A percentile compares a stretch with the other conserved stretches of the same genome.
Conservation (phyloP, 2,888 invertebrate species). For the Limnephilus auricula region DNA sequence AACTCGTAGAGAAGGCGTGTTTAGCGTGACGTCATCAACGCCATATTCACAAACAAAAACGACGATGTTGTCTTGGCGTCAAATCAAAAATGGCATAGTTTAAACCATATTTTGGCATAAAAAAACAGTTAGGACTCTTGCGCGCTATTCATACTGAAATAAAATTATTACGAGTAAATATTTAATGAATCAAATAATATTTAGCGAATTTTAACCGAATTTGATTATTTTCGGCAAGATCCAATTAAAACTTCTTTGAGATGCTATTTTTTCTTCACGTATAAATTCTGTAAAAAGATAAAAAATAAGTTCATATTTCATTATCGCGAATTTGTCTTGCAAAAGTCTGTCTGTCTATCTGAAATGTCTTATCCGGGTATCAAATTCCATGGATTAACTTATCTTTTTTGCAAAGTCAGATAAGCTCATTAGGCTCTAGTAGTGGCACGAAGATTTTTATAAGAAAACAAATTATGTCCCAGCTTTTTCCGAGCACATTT, state of each 20-base stretch:
- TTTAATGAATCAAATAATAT: background rate
- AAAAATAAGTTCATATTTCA: conserved; percentile 22
- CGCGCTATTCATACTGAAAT: background rate
- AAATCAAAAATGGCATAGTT: no score
- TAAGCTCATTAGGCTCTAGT: conserved; percentile 13
- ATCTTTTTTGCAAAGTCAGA: conserved; percentile 1
- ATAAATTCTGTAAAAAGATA: background rate
- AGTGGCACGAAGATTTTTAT: background rate
- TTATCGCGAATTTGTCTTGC: conserved; percentile 23
- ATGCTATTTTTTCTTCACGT: background rate
- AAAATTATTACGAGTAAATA: no score
- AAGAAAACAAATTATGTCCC: conserved; percentile 2
- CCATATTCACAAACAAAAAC: no score
- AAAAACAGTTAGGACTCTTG: background rate
- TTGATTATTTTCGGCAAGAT: no score
- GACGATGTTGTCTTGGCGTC: no score
- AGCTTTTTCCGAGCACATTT: background rate
- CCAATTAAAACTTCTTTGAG: background rate
- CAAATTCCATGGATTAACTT: conserved; percentile 30
- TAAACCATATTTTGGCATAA: no score
- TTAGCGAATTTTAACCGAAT: no score
- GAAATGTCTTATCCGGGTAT: conserved; percentile 21
- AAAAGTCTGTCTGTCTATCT: conserved; percentile 16
- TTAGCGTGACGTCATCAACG: no score
- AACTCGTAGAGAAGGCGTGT: no score